Evolutionary conservation across 2,888 invertebrate species (phyloP).

Genomic region (Brenthis hecate): DNA sequence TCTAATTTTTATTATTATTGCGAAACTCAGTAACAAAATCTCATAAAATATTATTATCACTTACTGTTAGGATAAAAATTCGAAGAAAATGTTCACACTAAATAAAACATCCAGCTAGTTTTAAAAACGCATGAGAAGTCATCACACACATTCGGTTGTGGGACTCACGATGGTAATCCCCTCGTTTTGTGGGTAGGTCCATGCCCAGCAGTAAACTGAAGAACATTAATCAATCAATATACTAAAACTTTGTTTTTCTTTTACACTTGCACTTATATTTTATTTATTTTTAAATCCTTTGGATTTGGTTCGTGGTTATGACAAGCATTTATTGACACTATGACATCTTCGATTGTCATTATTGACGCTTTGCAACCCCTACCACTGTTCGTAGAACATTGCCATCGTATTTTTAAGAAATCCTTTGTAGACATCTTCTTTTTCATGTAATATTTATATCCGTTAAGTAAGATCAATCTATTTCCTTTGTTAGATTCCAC

Average conservation of each 20-base stretch:
- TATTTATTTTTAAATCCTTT: not conserved
- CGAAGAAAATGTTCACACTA: too few relatives aligned
- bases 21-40: too few relatives aligned
- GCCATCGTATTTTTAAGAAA: slow-evolving; percentile 25
- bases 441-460: slow-evolving; percentile 36
- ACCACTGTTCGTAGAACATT: slow-evolving; percentile 29
- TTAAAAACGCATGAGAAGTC: too few relatives aligned
- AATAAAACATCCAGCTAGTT: too few relatives aligned
- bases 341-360: slow-evolving; percentile 42
- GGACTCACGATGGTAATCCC: too few relatives aligned
- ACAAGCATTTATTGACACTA: slow-evolving; percentile 27
- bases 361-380: slow-evolving; percentile 39
- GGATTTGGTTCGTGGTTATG: slow-evolving; percentile 31
- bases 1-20: too few relatives aligned
- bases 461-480: slow-evolving; percentile 31
- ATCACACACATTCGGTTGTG: too few relatives aligned
- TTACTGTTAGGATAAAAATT: too few relatives aligned
- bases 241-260: not conserved
- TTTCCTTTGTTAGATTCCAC: slow-evolving; percentile 34
- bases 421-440: slow-evolving; percentile 1
- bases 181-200: too few relatives aligned
- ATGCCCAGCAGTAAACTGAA: too few relatives aligned
- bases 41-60: too few relatives aligned
- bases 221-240: not conserved
- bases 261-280: not conserved